These are phyloP conservation scores for Pseudococcus longispinus DNA, from an alignment of 2,888 invertebrate species.

Conservation along the genomic window DNA sequence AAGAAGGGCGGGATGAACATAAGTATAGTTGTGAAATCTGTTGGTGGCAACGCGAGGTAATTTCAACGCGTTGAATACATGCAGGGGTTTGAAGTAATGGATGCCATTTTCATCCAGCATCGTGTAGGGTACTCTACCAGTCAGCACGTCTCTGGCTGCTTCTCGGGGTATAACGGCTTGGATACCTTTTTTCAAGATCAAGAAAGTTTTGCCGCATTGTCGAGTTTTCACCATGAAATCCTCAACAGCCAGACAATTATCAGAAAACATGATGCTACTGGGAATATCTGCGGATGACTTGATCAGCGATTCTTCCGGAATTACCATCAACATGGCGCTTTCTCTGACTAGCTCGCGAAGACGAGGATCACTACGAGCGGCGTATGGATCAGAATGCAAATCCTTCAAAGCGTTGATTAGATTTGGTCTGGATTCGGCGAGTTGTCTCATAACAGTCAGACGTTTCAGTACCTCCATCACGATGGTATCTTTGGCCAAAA, in stretches of 20 bases:
- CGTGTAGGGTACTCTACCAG: conserved; percentile 77
- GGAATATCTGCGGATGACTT: conserved; percentile 76
- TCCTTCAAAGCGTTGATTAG: conserved; percentile 70
- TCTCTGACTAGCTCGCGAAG: conserved; percentile 75
- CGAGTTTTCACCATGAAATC: conserved; percentile 67
- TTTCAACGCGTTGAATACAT: conserved; percentile 75
- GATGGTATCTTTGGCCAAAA: conserved; percentile 68
- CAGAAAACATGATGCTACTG: conserved; percentile 70
- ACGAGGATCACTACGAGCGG: conserved; percentile 74
- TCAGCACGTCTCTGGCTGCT: conserved; percentile 75
- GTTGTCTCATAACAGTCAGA: conserved; percentile 74
- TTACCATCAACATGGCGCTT: conserved; percentile 75
- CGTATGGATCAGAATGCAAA: conserved; percentile 72
- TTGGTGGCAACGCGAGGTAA: conserved; percentile 72
- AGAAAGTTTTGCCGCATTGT: conserved; percentile 62
- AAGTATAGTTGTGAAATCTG: conserved; percentile 62
- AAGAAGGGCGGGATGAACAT: conserved; percentile 59
- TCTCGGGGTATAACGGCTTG: conserved; percentile 81
- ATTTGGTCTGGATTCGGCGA: conserved; percentile 73
- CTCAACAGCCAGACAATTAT: conserved; percentile 79
- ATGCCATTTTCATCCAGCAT: conserved; percentile 80
- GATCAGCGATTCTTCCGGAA: conserved; percentile 69
- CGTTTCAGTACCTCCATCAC: conserved; percentile 74
- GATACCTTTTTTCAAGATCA: conserved; percentile 76
- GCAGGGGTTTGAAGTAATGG: conserved; percentile 77